Conservation (phyloP, 2,888 invertebrate genomes). For the Diaphora mendica region DNA sequence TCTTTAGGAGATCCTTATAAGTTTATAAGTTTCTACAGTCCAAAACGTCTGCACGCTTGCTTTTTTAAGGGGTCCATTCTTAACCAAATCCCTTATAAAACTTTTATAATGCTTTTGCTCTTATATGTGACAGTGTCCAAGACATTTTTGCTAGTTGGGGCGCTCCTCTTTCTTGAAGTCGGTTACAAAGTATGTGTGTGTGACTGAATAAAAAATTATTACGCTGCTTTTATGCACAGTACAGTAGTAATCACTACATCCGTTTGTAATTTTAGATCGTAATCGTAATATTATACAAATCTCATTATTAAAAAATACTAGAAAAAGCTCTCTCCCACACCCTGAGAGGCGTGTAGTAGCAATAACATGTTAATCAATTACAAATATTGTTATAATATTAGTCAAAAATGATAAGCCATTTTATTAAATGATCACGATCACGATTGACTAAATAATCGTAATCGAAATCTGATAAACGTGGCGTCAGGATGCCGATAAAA, state of each 20-base stretch:
- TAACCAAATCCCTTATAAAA: too few relatives aligned
- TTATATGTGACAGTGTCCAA: too few relatives aligned
- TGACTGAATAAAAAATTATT: not conserved
- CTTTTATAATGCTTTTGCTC: too few relatives aligned
- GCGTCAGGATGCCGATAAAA: slow-evolving; percentile 15
- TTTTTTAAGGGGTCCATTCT: too few relatives aligned
- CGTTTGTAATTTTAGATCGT: not conserved
- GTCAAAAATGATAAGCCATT: slow-evolving; percentile 4
- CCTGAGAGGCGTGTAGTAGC: not conserved
- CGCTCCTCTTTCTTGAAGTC: too few relatives aligned
- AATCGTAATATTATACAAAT: not conserved
- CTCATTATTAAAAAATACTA: not conserved
- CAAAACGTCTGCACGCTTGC: too few relatives aligned
- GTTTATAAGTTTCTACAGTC: too few relatives aligned
- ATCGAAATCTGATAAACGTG: slow-evolving; percentile 1
- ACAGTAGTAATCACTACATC: not conserved
- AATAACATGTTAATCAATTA: not conserved
- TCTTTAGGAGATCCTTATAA: too few relatives aligned
- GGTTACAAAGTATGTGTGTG: not conserved
- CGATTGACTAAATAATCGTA: slow-evolving; percentile 6
- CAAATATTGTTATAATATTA: slow-evolving; percentile 6
- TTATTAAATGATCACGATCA: slow-evolving; percentile 7
- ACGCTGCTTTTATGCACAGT: not conserved
- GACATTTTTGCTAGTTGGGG: too few relatives aligned
- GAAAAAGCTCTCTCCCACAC: not conserved